phyloP scores from a whole-genome alignment of 1,140 invertebrate genomes.

The Nylanderia fulva region DNA sequence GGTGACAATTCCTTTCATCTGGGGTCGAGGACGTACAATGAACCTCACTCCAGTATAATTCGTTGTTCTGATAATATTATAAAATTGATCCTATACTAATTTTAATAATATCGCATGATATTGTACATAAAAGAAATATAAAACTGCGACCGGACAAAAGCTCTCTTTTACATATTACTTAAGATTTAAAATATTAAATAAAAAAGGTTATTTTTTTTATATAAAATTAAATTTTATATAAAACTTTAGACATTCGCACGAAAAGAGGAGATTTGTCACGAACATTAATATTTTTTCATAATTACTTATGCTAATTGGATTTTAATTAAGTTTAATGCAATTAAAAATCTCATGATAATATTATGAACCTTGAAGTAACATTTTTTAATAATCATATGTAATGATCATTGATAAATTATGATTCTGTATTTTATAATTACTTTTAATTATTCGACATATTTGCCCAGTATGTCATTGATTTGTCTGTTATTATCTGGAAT shows the following conservation, averaged over 20 bases:
- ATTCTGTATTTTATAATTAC: background rate
- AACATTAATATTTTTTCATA: background rate
- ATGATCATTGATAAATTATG: background rate
- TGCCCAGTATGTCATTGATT: conserved; percentile 8
- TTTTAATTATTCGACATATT: conserved; percentile 38
- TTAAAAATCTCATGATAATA: background rate
- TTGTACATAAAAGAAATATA: background rate
- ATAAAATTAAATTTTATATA: no score
- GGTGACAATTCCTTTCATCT: conserved; percentile 44
- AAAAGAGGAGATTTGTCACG: background rate
- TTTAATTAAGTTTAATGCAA: background rate
- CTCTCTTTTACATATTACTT: background rate
- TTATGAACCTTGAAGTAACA: background rate
- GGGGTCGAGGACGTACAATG: conserved; percentile 22
- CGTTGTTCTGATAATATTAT: background rate
- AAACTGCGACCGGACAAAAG: background rate
- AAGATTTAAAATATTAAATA: background rate
- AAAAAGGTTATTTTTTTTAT: background rate
- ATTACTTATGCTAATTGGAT: background rate
- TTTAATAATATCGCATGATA: conserved; percentile 24
- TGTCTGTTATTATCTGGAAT: background rate
- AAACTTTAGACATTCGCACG: no score
- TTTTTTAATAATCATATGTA: background rate
- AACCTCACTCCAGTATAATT: background rate
- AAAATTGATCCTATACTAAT: conserved; percentile 5